These are phyloP conservation scores for Anabacerthia variegaticeps DNA, from an alignment of 2,797 vertebrate species.

Conservation along the genomic window DNA sequence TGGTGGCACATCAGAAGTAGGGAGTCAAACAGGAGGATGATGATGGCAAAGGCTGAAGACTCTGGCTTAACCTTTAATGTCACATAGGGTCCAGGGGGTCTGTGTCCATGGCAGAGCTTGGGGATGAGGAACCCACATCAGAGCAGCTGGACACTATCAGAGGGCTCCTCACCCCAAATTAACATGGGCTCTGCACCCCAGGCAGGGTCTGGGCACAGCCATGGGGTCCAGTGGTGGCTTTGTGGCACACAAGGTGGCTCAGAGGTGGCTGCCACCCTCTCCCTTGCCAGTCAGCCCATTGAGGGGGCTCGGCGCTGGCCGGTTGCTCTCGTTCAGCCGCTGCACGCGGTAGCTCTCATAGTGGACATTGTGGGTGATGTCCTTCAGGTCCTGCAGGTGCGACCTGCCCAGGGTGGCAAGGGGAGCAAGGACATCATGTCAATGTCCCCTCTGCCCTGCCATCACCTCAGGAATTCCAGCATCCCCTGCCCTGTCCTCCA, in stretches of 20 bases:
- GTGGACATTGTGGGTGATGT: conserved; percentile 93
- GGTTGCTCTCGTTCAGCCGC: conserved; percentile 89
- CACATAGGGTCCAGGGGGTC: not conserved
- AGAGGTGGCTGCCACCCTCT: conserved; percentile 76
- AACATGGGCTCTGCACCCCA: not conserved
- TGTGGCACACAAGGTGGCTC: not conserved
- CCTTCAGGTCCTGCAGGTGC: conserved; percentile 95
- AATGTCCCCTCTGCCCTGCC: rapidly evolving
- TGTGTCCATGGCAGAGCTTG: not conserved
- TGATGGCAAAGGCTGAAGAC: not conserved
- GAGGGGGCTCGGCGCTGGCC: conserved; percentile 63
- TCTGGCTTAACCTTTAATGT: conserved; percentile 13
- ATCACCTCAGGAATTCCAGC: rapidly evolving
- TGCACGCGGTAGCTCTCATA: conserved; percentile 90
- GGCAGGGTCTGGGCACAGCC: not conserved
- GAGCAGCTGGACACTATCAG: not conserved
- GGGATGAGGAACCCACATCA: not conserved
- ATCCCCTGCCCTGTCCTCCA: rapidly evolving
- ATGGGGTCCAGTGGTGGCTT: not conserved
- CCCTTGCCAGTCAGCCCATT: conserved; percentile 65
- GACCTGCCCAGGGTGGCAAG: conserved; percentile 75
- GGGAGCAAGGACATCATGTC: not conserved
- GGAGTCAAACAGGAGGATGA: not conserved
- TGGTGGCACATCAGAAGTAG: not conserved
- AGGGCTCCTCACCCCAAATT: not conserved